phyloP scores from a whole-genome alignment of 2,797 vertebrate species.

The Oceanodroma leucorhoa region DNA sequence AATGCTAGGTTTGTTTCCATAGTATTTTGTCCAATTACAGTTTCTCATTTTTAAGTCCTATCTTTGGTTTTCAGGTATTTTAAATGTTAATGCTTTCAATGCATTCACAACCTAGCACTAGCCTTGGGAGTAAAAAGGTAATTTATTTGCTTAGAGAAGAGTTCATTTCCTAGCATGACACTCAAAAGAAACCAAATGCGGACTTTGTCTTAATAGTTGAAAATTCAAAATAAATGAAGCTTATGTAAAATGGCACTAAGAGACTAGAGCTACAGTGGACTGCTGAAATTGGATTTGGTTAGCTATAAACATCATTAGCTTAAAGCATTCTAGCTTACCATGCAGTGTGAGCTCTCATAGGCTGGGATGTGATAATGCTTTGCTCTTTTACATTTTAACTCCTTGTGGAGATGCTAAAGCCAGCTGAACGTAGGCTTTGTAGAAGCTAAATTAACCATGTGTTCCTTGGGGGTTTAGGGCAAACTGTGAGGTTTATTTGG shows the following conservation, averaged over 20 bases:
- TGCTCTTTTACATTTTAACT: slow-evolving; percentile 71
- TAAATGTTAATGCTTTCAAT: slow-evolving; percentile 24
- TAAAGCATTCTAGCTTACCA: slow-evolving; percentile 61
- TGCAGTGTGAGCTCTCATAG: slow-evolving; percentile 55
- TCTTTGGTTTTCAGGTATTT: slow-evolving; percentile 50
- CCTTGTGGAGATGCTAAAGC: slow-evolving; percentile 58
- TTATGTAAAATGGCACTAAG: slow-evolving; percentile 68
- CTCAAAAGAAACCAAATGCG: slow-evolving; percentile 56
- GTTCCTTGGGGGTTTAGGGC: slow-evolving; percentile 23
- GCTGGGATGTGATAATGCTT: slow-evolving; percentile 50
- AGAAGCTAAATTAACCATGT: slow-evolving; percentile 47
- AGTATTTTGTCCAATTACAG: not conserved
- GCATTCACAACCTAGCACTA: not conserved
- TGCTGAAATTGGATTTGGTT: slow-evolving; percentile 70
- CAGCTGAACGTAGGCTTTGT: slow-evolving; percentile 54
- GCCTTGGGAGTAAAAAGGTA: slow-evolving; percentile 58
- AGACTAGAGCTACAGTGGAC: slow-evolving; percentile 56
- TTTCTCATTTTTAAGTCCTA: slow-evolving; percentile 41
- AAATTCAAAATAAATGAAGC: slow-evolving; percentile 73
- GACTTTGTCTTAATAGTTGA: slow-evolving; percentile 47
- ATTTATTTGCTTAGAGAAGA: slow-evolving; percentile 60
- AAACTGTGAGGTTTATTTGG: slow-evolving; percentile 48
- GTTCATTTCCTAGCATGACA: slow-evolving; percentile 65
- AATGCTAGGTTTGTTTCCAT: not conserved
- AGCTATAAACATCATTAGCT: slow-evolving; percentile 73